Evolutionary conservation across 2,888 invertebrate species (phyloP).

Genomic region (Diabrotica balteata): DNA sequence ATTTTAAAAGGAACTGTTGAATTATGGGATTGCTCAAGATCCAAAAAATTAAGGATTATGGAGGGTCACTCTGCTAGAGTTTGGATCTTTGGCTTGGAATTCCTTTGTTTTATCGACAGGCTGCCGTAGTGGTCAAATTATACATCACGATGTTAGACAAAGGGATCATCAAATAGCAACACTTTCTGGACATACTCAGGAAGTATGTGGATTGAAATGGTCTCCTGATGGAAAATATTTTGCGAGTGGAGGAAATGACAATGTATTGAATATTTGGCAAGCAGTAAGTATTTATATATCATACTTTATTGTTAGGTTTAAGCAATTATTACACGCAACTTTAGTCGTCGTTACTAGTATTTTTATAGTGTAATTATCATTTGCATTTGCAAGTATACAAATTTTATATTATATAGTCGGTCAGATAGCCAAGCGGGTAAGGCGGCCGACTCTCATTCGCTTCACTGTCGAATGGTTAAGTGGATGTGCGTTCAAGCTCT

Average conservation of each 20-base stretch:
- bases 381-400: too few species aligned
- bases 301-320: too few species aligned
- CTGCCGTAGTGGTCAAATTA: slow-evolving; percentile 83
- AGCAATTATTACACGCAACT: too few species aligned
- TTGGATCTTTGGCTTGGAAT: slow-evolving; percentile 92
- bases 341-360: too few species aligned
- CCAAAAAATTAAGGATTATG: slow-evolving; percentile 80
- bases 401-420: too few species aligned
- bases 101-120: slow-evolving; percentile 86
- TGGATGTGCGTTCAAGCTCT: too few species aligned
- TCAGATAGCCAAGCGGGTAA: too few species aligned
- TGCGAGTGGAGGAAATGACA: slow-evolving; percentile 99
- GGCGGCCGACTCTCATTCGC: too few species aligned
- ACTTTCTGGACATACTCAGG: slow-evolving; percentile 72
- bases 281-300: slow-evolving; percentile 49
- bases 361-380: too few species aligned
- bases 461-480: too few species aligned
- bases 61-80: slow-evolving; percentile 87
- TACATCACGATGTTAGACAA: slow-evolving; percentile 94
- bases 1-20: slow-evolving; percentile 75
- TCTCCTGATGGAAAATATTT: slow-evolving; percentile 97
- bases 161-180: slow-evolving; percentile 81
- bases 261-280: slow-evolving; percentile 92
- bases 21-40: slow-evolving; percentile 87
- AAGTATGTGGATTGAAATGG: slow-evolving; percentile 95